Conservation (phyloP, 2,113 vertebrate species). For the Pterocles orientalis region DNA sequence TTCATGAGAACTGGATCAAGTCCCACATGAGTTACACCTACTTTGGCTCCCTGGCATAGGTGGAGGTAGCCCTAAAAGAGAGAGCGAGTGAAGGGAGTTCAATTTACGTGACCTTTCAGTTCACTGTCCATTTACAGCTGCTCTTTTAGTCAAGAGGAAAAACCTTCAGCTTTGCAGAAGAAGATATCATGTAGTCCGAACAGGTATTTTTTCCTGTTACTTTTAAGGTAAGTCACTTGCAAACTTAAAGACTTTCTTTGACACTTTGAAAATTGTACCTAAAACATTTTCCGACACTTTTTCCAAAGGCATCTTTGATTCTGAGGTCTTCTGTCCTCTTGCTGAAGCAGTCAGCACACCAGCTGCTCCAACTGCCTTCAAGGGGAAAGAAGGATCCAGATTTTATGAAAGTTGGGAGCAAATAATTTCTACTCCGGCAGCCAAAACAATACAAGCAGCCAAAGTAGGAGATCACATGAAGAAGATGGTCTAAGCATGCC, state of each 20-base stretch:
- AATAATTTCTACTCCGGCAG: background rate
- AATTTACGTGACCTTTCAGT: background rate
- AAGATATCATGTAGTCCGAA: background rate
- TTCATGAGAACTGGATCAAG: background rate
- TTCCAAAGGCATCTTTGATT: background rate
- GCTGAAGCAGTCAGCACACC: background rate
- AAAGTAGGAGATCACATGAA: background rate
- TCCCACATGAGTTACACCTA: background rate
- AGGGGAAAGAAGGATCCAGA: background rate
- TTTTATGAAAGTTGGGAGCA: background rate
- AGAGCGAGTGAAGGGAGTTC: background rate
- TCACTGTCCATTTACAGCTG: background rate
- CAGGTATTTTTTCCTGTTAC: background rate
- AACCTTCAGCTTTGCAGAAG: background rate
- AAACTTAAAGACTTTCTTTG: background rate
- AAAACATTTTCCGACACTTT: background rate
- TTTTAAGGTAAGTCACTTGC: background rate
- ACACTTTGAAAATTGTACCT: background rate
- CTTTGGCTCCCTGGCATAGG: background rate
- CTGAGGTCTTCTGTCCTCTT: background rate
- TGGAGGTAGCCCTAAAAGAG: background rate
- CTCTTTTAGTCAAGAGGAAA: background rate
- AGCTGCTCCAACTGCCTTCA: background rate
- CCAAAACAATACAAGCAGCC: background rate
- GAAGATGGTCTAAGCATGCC: background rate